Base-by-base conservation (phyloP, 2,113 vertebrate species). In the Glaucomys volans region DNA sequence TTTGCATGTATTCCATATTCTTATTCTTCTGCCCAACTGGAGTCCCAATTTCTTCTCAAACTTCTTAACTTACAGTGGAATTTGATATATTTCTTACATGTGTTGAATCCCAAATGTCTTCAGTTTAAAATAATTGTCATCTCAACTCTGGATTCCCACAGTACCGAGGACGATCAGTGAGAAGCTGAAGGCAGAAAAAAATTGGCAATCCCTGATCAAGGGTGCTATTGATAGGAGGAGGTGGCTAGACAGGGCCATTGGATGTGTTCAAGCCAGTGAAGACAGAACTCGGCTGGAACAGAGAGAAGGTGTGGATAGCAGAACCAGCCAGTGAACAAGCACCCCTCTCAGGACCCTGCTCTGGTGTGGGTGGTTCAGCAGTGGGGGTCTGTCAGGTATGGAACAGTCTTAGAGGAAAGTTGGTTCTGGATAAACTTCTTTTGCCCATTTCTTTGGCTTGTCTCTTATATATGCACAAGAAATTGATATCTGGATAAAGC, bases 21-120 rank as follows among this genome's bases (percentile, higher is more conserved):
- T 52, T 77, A 32, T 89, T 81, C 44, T 77, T 87, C 20, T 54
- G 35, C 20, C 40, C 32, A 67, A 2, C 5, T 72, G 28, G 20
- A 35, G 79, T 92, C 42, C 28, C 5, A 77, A 40, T 75, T 86
- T 44, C 75, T 93, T 90, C 47, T 52, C 50, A 93, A 88, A 83
- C 6, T 11, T 13, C 5, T 87, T 44, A n/a, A 42, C 5, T 87
- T 32, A 37, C 11, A 54, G 18, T 67, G 10, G 30, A 67, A 81
- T 85, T 66, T 52, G 24, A 72, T 66, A 59, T 75, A 26, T 92
- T 35, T 82, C 20, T 75, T 10, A 2, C 37, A 74, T 50, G 17
- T 64, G 4, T 57, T 69, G 44, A 81, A 18, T 87, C 28, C 52
- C 37, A 90, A 35, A 87, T 77, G 5, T 50, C 30, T 82, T 87